These are phyloP conservation scores for Aspidapion aeneum DNA, from an alignment of 2,888 invertebrate genomes.

Conservation along the genomic window DNA sequence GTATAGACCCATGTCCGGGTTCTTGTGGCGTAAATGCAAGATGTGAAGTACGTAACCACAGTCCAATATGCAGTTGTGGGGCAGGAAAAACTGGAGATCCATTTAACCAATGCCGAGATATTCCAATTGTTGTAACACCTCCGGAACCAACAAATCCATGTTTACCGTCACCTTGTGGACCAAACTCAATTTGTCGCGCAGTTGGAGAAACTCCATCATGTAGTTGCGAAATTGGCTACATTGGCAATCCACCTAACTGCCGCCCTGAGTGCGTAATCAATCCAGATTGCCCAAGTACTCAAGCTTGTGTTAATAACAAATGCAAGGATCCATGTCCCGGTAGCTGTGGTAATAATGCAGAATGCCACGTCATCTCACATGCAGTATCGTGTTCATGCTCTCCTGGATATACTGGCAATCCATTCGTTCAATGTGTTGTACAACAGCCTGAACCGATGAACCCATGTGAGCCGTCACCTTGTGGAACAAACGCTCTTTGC, in stretches of 20 bases:
- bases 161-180: slow-evolving; percentile 76
- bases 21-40: slow-evolving; percentile 53
- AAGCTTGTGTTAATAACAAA: slow-evolving; percentile 76
- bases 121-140: slow-evolving; percentile 46
- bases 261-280: slow-evolving; percentile 81
- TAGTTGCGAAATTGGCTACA: slow-evolving; percentile 71
- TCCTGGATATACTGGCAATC: slow-evolving; percentile 74
- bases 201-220: slow-evolving; percentile 67
- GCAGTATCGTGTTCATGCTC: slow-evolving; percentile 79
- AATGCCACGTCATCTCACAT: slow-evolving; percentile 75
- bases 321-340: slow-evolving; percentile 81
- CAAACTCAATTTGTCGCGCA: slow-evolving; percentile 70
- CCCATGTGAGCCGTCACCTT: slow-evolving; percentile 84
- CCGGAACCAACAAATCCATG: slow-evolving; percentile 58
- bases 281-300: slow-evolving; percentile 72
- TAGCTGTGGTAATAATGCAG: slow-evolving; percentile 75
- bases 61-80: slow-evolving; percentile 54
- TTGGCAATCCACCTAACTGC: slow-evolving; percentile 78
- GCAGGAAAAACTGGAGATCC: slow-evolving; percentile 71
- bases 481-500: slow-evolving; percentile 81
- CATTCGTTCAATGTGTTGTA: slow-evolving; percentile 72
- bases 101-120: slow-evolving; percentile 67
- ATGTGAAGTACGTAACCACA: slow-evolving; percentile 55
- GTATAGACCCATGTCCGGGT: slow-evolving; percentile 55
- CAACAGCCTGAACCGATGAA: slow-evolving; percentile 58